phyloP scores from a whole-genome alignment of 2,797 vertebrate species.

The Mustela erminea region DNA sequence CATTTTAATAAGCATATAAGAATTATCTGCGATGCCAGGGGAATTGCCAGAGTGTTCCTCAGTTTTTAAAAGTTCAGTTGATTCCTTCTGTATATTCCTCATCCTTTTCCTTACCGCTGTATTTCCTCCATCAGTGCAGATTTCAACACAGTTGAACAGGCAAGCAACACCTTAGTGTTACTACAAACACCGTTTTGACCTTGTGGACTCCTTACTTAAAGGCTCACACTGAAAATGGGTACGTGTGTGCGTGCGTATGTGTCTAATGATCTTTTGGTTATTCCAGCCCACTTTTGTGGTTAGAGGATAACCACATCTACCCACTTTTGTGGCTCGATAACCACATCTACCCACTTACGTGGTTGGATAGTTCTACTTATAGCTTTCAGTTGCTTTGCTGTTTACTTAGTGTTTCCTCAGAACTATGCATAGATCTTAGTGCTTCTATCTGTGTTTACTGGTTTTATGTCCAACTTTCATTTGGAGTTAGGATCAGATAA shows the following conservation, averaged over 20 bases:
- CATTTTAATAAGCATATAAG: conserved; percentile 19
- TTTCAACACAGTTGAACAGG: not conserved
- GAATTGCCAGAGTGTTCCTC: not conserved
- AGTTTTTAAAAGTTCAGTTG: not conserved
- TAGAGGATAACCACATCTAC: not conserved
- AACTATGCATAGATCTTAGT: not conserved
- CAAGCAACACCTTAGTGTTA: not conserved
- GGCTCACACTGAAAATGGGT: not conserved
- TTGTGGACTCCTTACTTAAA: not conserved
- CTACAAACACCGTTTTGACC: not conserved
- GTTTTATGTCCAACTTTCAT: not conserved
- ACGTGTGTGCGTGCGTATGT: not conserved
- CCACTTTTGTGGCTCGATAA: not conserved
- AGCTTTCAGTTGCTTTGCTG: not conserved
- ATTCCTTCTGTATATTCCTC: not conserved
- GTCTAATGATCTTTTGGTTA: not conserved
- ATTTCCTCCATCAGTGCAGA: not conserved
- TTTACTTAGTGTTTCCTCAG: conserved; percentile 6
- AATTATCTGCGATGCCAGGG: not conserved
- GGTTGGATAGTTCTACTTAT: not conserved
- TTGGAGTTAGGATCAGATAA: not conserved
- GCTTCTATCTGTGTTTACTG: not conserved
- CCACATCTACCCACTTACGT: not conserved
- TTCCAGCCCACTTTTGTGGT: not conserved
- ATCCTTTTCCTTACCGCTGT: not conserved